Conservation (phyloP, 2,797 vertebrate genomes). For the Typhlichthys eigenmanni region DNA sequence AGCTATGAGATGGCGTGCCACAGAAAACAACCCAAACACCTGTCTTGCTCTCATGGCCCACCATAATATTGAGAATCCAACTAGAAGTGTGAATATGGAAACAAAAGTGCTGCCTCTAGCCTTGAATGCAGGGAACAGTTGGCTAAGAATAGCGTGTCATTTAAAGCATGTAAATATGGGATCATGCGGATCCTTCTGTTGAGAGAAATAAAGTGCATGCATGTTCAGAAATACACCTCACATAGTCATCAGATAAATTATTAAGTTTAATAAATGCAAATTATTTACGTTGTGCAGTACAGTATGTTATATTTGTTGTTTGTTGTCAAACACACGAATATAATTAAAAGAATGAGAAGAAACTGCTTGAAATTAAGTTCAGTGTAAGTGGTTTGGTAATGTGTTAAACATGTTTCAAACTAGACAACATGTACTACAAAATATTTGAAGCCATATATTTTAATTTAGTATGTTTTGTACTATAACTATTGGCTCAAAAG, state of each 20-base stretch:
- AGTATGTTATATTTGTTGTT: no score
- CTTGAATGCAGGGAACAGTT: conserved; percentile 8
- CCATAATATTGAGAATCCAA: conserved; percentile 23
- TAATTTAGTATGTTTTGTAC: conserved; percentile 29
- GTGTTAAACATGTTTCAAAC: no score
- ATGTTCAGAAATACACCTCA: background rate
- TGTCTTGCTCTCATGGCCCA: conserved; percentile 58
- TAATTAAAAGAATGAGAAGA: no score
- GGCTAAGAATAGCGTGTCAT: conserved; percentile 9
- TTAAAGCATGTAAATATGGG: conserved; percentile 14
- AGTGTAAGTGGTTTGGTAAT: no score
- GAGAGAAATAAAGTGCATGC: background rate
- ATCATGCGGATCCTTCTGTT: background rate
- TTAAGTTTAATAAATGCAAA: conserved; percentile 8
- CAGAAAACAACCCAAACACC: conserved; percentile 75
- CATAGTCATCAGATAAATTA: conserved; percentile 19
- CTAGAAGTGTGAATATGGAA: conserved; percentile 9
- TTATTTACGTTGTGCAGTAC: background rate
- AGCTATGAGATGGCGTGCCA: conserved; percentile 51
- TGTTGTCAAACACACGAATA: no score
- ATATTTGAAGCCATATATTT: no score
- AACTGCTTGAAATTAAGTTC: no score
- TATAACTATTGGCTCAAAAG: conserved; percentile 32
- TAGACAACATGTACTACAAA: no score
- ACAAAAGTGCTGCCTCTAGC: conserved; percentile 23